A percentile compares a stretch with the other conserved stretches of the same genome.
These are phyloP conservation scores for Sparus aurata DNA, from an alignment of 2,797 vertebrate genomes.

Conservation along the genomic window DNA sequence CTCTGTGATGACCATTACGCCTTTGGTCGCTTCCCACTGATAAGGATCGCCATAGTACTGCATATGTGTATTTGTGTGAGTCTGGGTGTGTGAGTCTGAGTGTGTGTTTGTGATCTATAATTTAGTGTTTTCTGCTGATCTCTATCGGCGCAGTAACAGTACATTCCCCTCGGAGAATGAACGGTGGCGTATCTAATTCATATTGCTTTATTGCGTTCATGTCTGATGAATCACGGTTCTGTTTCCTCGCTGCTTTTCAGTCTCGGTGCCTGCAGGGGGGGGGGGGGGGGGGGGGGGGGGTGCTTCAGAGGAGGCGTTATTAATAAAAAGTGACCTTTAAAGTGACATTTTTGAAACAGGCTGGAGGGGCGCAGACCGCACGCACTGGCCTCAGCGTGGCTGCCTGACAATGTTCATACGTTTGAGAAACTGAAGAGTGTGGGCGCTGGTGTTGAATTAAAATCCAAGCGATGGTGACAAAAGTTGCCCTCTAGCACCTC, in stretches of 20 bases:
- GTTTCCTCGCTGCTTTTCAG: slow-evolving; percentile 40
- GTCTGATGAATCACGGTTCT: slow-evolving; percentile 34
- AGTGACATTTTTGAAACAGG: slow-evolving; percentile 28
- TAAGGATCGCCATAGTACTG: slow-evolving; percentile 50
- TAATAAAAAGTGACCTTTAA: slow-evolving; percentile 9
- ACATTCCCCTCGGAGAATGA: slow-evolving; percentile 1
- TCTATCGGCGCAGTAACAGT: slow-evolving; percentile 13
- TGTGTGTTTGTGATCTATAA: slow-evolving; percentile 12
- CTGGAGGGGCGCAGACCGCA: background rate
- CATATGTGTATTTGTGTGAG: slow-evolving; percentile 13
- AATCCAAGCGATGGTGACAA: too few species aligned
- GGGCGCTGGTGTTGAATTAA: too few species aligned
- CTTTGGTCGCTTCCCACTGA: slow-evolving; percentile 62
- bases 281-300: too few species aligned
- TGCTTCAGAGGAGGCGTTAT: slow-evolving; percentile 16
- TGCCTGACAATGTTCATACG: background rate
- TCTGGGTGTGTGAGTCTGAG: background rate
- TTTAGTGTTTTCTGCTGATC: slow-evolving; percentile 16
- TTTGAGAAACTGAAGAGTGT: too few species aligned
- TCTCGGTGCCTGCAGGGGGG: slow-evolving; percentile 3
- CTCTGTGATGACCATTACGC: slow-evolving; percentile 66
- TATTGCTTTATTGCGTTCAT: slow-evolving; percentile 12
- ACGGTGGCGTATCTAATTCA: background rate
- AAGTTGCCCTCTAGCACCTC: too few species aligned
- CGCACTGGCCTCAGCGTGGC: background rate